A percentile compares a stretch with the other conserved stretches of the same genome.
These are phyloP conservation scores for Saccostrea echinata DNA, from an alignment of 1,140 invertebrate genomes.

Conservation along the genomic window DNA sequence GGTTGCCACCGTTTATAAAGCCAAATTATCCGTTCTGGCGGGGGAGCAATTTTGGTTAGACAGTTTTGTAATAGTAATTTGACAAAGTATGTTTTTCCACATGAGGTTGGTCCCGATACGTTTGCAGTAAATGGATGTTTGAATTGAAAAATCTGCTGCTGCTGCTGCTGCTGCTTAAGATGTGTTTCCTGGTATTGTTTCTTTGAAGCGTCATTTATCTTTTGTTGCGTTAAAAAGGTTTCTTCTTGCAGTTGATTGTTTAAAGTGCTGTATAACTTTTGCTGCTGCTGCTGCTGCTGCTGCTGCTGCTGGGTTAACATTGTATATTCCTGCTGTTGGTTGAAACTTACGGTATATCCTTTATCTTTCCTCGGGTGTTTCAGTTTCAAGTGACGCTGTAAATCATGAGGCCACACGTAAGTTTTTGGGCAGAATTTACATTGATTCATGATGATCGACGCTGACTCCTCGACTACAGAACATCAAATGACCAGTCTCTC, in stretches of 20 bases:
- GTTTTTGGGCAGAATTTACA: conserved; percentile 10
- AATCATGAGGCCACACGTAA: conserved; percentile 34
- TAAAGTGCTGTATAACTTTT: too few relatives aligned
- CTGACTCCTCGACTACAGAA: background rate
- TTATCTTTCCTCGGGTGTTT: background rate
- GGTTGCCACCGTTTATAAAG: conserved; percentile 52
- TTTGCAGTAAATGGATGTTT: conserved; percentile 48
- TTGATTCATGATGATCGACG: conserved; percentile 25
- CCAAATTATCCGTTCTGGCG: conserved; percentile 38
- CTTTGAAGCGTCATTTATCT: background rate
- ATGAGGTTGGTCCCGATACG: conserved; percentile 36
- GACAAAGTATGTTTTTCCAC: conserved; percentile 43
- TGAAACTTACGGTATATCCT: background rate
- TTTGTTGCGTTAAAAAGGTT: background rate
- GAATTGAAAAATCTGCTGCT: conserved; percentile 23
- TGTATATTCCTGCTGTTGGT: background rate
- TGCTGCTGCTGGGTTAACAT: background rate
- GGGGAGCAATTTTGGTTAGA: too few relatives aligned
- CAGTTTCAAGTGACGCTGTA: conserved; percentile 33
- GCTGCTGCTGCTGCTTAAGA: conserved; percentile 8
- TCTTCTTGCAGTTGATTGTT: too few relatives aligned
- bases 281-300: background rate
- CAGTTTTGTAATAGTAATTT: conserved; percentile 37
- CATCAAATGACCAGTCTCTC: background rate
- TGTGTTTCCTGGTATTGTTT: background rate